Conservation (phyloP, 2,888 invertebrate genomes). For the Argyra leucocephala region DNA sequence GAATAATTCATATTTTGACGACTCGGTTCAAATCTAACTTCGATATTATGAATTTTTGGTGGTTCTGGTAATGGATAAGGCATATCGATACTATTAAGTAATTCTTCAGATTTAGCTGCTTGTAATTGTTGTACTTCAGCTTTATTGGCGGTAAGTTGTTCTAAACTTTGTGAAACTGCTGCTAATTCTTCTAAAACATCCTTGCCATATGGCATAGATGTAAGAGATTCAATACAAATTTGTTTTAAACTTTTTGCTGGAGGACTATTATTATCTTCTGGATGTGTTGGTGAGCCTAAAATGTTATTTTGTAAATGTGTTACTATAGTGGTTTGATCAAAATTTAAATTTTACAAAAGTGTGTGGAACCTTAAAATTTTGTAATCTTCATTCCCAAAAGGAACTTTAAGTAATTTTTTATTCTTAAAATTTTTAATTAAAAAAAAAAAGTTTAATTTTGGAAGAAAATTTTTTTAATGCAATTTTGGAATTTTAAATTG, state of each 20-base stretch:
- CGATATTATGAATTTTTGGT: conserved; percentile 45
- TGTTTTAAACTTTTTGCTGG: conserved; percentile 51
- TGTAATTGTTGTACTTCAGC: neutral
- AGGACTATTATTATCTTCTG: conserved; percentile 25
- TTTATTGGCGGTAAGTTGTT: conserved; percentile 21
- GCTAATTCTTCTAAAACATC: conserved; percentile 61
- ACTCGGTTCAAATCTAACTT: conserved; percentile 26
- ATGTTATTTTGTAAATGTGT: neutral
- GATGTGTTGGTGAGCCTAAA: conserved; percentile 18
- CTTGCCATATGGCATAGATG: conserved; percentile 59
- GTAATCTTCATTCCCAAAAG: no score
- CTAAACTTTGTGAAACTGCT: conserved; percentile 48
- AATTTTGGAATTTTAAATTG: neutral
- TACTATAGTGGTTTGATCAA: neutral
- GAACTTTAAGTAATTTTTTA: no score
- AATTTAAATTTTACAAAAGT: neutral
- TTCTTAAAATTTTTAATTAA: no score
- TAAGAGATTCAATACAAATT: conserved; percentile 55
- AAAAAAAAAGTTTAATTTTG: no score
- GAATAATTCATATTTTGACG: neutral
- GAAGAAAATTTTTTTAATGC: neutral
- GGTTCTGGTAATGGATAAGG: conserved; percentile 46
- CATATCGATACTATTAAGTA: conserved; percentile 35
- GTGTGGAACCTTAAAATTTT: neutral
- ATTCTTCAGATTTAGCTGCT: conserved; percentile 17